Evolutionary conservation across 2,113 vertebrate species (phyloP).

Genomic region (Protobothrops mucrosquamatus): DNA sequence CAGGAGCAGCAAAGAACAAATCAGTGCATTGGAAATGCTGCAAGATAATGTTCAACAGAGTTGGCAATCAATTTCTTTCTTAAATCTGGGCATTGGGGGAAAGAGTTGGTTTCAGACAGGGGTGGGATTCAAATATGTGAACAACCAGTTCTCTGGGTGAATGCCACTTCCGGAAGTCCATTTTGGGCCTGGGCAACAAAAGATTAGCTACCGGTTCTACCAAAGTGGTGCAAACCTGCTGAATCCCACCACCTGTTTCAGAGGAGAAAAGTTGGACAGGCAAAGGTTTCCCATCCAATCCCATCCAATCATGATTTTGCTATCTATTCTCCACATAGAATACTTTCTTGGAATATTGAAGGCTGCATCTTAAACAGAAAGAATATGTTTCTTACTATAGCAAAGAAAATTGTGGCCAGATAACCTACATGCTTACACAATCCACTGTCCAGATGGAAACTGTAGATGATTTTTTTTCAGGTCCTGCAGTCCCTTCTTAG

Average conservation of each 20-base stretch:
- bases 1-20: not conserved
- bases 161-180: too few relatives aligned
- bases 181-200: too few relatives aligned
- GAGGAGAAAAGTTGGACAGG: not conserved
- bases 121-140: too few relatives aligned
- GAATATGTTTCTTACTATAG: not conserved
- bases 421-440: not conserved
- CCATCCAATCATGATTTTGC: not conserved
- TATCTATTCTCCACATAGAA: not conserved
- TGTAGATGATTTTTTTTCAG: not conserved
- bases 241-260: not conserved
- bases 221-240: too few relatives aligned
- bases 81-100: not conserved
- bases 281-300: not conserved
- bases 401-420: not conserved
- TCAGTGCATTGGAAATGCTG: not conserved
- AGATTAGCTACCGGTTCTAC: too few relatives aligned
- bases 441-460: not conserved
- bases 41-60: not conserved
- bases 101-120: not conserved
- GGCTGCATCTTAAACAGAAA: not conserved
- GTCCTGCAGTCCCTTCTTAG: not conserved
- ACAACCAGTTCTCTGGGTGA: too few relatives aligned
- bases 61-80: not conserved
- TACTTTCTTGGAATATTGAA: not conserved